Base-by-base conservation (phyloP, 2,797 vertebrate genomes). In the Kryptopterus vitreolus region DNA sequence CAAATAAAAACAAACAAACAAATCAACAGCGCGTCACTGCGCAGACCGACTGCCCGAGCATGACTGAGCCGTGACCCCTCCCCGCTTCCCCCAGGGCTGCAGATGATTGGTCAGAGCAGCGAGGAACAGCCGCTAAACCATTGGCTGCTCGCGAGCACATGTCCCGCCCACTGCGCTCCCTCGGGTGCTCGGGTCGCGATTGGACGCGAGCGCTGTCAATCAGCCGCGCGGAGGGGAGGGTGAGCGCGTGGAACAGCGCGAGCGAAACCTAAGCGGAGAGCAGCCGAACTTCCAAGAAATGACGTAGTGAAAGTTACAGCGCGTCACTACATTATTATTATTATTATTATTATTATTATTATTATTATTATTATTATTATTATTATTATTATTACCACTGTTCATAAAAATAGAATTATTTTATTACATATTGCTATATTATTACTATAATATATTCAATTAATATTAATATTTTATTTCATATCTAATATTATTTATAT, bases 141-240 rank as follows among this genome's bases (percentile, higher is more conserved):
- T 78, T 82, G 81, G 81, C 16, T 33, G 2, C 1, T 22, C 0
- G 7, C 35, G 38, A 3, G 13, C 7, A 13, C 9, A 16, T 9
- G 1, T 72, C 68, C 75, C 68, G 75, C 59, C 76, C 46, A 8
- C 15, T 8, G 16, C 18, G 24, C 29, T 18, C n/a, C 20, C 8
- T 0, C 5, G 2, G 0, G 12, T 10, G 2, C 6, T 38, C 26
- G 3, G 13, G 3, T 2, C 3, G 2, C 55, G 2, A 80, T 84
- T 92, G 87, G 88, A 77, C 0, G 58, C 0, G 10, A 2, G 0
- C 0, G 1, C 2, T 50, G 90, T 85, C 92, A 87, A 73, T 92
- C 88, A 65, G 46, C 0, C 0, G 0, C 1, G 0, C n/a, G 73
- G 20, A 29, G 76, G 75, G 3, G 83, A 62, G 69, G 20, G 0